These are phyloP conservation scores for Ormyrus rosae DNA, from an alignment of 2,888 invertebrate genomes.

Conservation along the genomic window DNA sequence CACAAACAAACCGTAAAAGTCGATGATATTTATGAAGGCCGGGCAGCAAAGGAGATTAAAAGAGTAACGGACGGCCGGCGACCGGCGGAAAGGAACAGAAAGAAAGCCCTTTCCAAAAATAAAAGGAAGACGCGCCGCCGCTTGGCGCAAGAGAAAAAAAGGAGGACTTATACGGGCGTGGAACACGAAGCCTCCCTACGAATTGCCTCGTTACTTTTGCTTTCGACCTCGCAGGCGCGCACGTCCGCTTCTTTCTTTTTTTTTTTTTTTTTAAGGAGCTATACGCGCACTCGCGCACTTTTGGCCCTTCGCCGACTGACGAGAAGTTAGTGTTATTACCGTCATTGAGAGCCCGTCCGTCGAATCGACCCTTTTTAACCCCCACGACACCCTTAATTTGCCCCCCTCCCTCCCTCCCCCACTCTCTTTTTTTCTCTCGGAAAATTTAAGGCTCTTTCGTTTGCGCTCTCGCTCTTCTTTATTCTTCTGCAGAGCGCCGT, in stretches of 20 bases:
- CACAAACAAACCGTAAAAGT: not conserved
- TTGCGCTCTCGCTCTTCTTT: not conserved
- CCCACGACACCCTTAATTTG: constrained; percentile 64
- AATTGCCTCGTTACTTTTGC: constrained; percentile 55
- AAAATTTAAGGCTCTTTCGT: constrained; percentile 29
- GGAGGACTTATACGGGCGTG: constrained; percentile 23
- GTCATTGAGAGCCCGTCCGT: constrained; percentile 62
- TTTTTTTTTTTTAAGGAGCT: constrained; percentile 31
- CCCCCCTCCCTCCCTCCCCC: constrained; percentile 10
- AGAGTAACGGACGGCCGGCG: not conserved
- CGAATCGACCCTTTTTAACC: constrained; percentile 62
- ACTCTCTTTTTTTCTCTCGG: not conserved
- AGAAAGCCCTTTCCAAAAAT: not conserved
- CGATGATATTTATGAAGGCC: constrained; percentile 6
- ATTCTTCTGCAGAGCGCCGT: not conserved
- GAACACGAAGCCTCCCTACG: constrained; percentile 42
- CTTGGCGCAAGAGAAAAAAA: not conserved
- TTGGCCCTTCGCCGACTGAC: constrained; percentile 58
- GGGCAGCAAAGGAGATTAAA: not conserved
- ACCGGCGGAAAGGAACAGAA: not conserved
- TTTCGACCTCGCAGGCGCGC: constrained; percentile 24
- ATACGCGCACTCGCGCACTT: constrained; percentile 5
- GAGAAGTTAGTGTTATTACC: constrained; percentile 71
- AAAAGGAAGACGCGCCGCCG: not conserved
- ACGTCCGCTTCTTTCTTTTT: constrained; percentile 12